Base-by-base conservation (phyloP, 1,140 invertebrate species). In the Drosophila varians region DNA sequence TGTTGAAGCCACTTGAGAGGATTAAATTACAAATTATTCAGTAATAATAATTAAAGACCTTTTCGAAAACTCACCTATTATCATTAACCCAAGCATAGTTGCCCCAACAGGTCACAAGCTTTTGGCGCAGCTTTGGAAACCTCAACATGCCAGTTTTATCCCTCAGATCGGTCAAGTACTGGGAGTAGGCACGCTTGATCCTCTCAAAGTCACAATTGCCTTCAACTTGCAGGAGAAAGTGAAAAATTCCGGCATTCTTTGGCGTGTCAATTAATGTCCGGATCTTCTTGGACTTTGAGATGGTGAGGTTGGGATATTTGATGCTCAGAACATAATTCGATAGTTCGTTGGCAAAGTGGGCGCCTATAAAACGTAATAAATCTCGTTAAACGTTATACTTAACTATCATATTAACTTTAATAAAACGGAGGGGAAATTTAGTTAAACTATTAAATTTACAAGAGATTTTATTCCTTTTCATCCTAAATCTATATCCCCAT, bases 191-290 rank as follows among this genome's bases (percentile, higher is more conserved):
- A 2, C 90, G 74, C 66, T 91, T 92, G 14, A 93, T 92, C 3
- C 90, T 65, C 14, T 92, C 91, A 28, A 91, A 82, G 42, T 93
- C 90, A 43, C 92, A 92, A 18, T 65, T 57, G 72, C 95, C 94
- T 89, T 93, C 93, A 4, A 95, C 91, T 51, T 92, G 92, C 4
- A 95, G 90, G 2, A 95, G 89, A 3, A 95, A 93, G 73, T 94
- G 93, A 65, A 95, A 93, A 47, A 95, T 94, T 12, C 95, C 94
- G 56, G 95, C 94, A 77, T 95, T 95, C 60, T 94, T 90, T 11
- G 93, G 92, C 0, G 94, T 95, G 82, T 95, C 95, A 9, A 95
- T 92, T 7, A 95, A 89, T 0, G 94, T 93, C 12, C 94, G 92
- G 4, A 95, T 92, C 11, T 94, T 94, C 36, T 93, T 93, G 0